Evolutionary conservation across 2,113 vertebrate species (phyloP).

Genomic region (Octodon degus): DNA sequence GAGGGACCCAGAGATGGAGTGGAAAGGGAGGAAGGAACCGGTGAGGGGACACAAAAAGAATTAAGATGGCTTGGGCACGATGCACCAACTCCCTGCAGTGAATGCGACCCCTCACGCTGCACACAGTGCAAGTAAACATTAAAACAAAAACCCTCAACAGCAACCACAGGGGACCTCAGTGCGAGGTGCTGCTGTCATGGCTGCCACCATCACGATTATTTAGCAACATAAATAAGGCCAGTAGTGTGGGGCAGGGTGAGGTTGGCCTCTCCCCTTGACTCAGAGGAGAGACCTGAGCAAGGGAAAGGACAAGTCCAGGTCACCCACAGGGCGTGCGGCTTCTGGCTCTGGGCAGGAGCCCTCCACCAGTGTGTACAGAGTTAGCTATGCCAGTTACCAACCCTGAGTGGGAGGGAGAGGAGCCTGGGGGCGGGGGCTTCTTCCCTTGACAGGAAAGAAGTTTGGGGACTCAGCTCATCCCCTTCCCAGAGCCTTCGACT

Average conservation of each 20-base stretch:
- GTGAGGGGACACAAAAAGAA: not conserved
- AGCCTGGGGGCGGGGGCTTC: not conserved
- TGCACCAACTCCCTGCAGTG: not conserved
- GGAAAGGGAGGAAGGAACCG: not conserved
- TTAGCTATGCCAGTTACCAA: not conserved
- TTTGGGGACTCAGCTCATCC: not conserved
- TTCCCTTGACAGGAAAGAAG: not conserved
- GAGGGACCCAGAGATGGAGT: not conserved
- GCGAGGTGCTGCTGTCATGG: too few relatives aligned
- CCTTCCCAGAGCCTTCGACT: not conserved
- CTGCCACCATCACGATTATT: not conserved
- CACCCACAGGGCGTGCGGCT: not conserved
- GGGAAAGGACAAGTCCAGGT: not conserved
- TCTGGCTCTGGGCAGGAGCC: not conserved
- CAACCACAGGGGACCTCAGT: not conserved
- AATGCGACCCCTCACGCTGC: not conserved
- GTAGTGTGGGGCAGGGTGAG: not conserved
- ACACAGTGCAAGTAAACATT: not conserved
- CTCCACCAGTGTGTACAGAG: not conserved
- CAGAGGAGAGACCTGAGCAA: not conserved
- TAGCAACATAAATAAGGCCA: not conserved
- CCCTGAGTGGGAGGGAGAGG: too few relatives aligned
- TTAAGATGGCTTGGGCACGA: not conserved
- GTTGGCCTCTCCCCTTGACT: not conserved
- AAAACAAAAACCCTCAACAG: not conserved